Percentiles rank a stretch among this genome's conserved stretches.
phyloP scores from a whole-genome alignment of 2,113 vertebrate species.

The Sinocyclocheilus rhinocerous region DNA sequence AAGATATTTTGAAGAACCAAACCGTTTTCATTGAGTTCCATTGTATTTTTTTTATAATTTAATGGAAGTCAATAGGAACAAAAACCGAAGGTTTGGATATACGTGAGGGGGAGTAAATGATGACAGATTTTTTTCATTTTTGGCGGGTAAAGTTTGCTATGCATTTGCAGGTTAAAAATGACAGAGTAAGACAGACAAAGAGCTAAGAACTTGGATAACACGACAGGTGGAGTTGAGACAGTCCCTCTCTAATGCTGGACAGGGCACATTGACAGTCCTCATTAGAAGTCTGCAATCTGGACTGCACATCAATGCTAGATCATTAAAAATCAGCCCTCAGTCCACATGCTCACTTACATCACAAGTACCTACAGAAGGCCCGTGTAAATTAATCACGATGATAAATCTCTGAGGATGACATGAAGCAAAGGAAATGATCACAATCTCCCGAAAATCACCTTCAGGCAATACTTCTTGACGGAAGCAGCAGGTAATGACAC shows the following conservation, averaged over 20 bases:
- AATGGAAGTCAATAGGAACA: too few relatives aligned
- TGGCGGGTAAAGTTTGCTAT: not conserved
- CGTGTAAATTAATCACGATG: not conserved
- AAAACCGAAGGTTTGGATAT: too few relatives aligned
- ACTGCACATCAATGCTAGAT: not conserved
- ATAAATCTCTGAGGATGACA: conserved; percentile 18
- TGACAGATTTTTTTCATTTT: too few relatives aligned
- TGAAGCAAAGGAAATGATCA: not conserved
- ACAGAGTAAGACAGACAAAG: not conserved
- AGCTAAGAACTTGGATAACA: not conserved
- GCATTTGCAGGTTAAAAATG: not conserved
- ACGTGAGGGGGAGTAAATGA: too few relatives aligned
- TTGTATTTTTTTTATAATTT: too few relatives aligned
- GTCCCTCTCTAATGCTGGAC: conserved; percentile 17
- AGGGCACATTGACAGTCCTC: conserved; percentile 7
- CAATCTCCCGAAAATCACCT: conserved; percentile 16
- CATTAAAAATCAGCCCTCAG: conserved; percentile 14
- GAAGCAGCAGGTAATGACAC: conserved; percentile 39
- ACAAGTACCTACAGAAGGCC: conserved; percentile 1
- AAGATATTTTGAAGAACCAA: not conserved
- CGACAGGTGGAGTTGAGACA: conserved; percentile 36
- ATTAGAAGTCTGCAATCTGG: conserved; percentile 31
- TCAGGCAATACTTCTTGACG: conserved; percentile 32
- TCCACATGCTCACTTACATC: conserved; percentile 1
- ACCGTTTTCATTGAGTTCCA: not conserved